phyloP scores from a whole-genome alignment of 2,888 invertebrate species.

The Apamea crenata region DNA sequence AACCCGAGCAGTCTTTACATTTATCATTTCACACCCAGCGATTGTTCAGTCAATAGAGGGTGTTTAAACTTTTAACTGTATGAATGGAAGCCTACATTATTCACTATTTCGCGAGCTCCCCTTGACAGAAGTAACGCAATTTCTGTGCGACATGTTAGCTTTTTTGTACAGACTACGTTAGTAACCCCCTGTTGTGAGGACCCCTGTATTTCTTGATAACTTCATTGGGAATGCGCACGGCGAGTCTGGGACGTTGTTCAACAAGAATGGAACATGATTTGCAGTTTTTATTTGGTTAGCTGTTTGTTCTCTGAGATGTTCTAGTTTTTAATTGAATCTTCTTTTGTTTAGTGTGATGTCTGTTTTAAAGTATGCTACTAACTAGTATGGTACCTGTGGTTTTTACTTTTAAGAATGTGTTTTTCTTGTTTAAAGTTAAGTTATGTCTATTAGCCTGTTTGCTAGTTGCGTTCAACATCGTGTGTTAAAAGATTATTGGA shows the following conservation, averaged over 20 bases:
- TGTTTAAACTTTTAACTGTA: slow-evolving; percentile 87
- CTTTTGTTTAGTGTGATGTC: slow-evolving; percentile 45
- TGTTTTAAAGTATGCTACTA: slow-evolving; percentile 67
- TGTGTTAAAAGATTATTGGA: background rate
- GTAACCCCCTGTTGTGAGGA: slow-evolving; percentile 76
- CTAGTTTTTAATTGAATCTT: slow-evolving; percentile 33
- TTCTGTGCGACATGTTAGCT: slow-evolving; percentile 77
- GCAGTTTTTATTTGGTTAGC: slow-evolving; percentile 63
- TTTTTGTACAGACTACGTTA: slow-evolving; percentile 77
- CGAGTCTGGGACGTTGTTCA: slow-evolving; percentile 73
- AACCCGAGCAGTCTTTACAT: slow-evolving; percentile 74
- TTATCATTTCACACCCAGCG: slow-evolving; percentile 82
- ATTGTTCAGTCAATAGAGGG: slow-evolving; percentile 86
- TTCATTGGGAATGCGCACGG: slow-evolving; percentile 82
- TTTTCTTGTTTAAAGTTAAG: background rate
- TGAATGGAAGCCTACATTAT: slow-evolving; percentile 85
- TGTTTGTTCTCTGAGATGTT: slow-evolving; percentile 42
- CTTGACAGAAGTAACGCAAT: slow-evolving; percentile 79
- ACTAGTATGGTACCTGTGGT: slow-evolving; percentile 9
- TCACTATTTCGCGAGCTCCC: slow-evolving; percentile 83
- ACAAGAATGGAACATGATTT: slow-evolving; percentile 74
- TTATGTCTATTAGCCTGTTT: background rate
- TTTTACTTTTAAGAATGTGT: background rate
- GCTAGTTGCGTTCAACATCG: background rate
- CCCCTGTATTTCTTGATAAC: slow-evolving; percentile 87